Base-by-base conservation (phyloP, 2,113 vertebrate genomes). In the Puffinus mauretanicus region DNA sequence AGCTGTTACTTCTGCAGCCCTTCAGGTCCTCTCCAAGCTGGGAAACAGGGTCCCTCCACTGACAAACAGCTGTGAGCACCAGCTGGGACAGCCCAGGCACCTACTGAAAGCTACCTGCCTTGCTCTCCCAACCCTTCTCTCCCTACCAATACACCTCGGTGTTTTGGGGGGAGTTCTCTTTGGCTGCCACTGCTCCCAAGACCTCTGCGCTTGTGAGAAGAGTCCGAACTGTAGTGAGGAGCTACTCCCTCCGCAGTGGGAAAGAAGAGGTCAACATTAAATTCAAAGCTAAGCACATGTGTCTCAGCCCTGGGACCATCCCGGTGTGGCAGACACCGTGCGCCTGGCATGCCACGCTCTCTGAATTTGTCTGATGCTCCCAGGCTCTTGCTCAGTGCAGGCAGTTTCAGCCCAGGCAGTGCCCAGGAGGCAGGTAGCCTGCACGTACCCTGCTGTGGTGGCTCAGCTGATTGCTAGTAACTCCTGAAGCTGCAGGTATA, bases 311-410 rank as follows among this genome's bases (percentile, higher is more conserved):
- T 29, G 2, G 46, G 76, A 20, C 76, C 29, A 13, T 8, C 49
- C 57, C 0, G 0, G 12, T 13, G 69, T 21, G 34, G 16, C n/a
- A 46, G 40, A 34, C 24, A 13, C 32, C 22, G 7, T 5, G 19
- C 24, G 12, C 24, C 34, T 4, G 1, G 19, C 24, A 14, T 6
- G 16, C 27, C 38, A 46, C 0, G 0, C 18, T 6, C 52, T 24
- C 79, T 51, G 32, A 29, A 42, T 32, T 32, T 24, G 2, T 1
- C 64, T 46, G 60, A 10, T 57, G 64, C n/a, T 61, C 36, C 14
- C 62, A 46, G 49, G 29, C 34, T 27, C 2, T 24, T 25, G 55
- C 44, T 54, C 5, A 3, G 34, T 5, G 32, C 49, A 62, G n/a
- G 62, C 47, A 40, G 10, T 38, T n/a, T 30, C 29, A 30, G 27